Base-by-base conservation (phyloP, 1,140 invertebrate species). In the Ceratina calcarata region DNA sequence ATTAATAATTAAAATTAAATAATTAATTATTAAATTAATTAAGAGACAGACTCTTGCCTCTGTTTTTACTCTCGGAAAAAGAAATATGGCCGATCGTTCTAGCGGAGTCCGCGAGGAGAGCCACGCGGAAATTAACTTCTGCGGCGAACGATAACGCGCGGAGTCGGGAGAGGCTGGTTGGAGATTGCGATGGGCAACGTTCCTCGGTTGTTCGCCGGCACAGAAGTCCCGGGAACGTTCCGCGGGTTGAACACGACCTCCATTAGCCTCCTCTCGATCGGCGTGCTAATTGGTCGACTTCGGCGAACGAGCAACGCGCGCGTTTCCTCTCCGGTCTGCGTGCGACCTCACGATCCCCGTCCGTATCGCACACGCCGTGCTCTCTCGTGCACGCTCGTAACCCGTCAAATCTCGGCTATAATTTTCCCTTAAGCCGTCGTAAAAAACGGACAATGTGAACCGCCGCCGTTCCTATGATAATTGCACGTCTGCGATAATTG, bases 191-290 rank as follows among this genome's bases (percentile, higher is more conserved):
- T 45, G 37, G 37, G 37, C 37, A 10, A 1, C 37, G 37, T 45
- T 45, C 37, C 37, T 45, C 37, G 37, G 37, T 45, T 45, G 2
- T 37, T 37, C 80, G 84, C 78, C 75, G 51, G 69, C 66, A 75
- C 66, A 80, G 69, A 70, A 86, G 75, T 45, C 32, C 81, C 76
- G 67, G 85, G 81, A 86, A 78, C 82, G 87, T 88, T 89, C 83
- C 84, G 51, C 77, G 75, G 70, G 70, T 85, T 82, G 65, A 85
- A 65, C 83, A 85, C 78, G 85, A 86, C 87, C 88, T 88, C 86
- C 85, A 88, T 89, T 89, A 89, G 85, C 88, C 88, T 88, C 78
- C 79, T 85, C 81, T 85, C 81, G 82, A 87, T 86, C 86, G 77
- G 80, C 74, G 66, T 78, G 78, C 65, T 89, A 89, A 89, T 89